Conservation (phyloP, 2,113 vertebrate genomes). For the Sturnira hondurensis region DNA sequence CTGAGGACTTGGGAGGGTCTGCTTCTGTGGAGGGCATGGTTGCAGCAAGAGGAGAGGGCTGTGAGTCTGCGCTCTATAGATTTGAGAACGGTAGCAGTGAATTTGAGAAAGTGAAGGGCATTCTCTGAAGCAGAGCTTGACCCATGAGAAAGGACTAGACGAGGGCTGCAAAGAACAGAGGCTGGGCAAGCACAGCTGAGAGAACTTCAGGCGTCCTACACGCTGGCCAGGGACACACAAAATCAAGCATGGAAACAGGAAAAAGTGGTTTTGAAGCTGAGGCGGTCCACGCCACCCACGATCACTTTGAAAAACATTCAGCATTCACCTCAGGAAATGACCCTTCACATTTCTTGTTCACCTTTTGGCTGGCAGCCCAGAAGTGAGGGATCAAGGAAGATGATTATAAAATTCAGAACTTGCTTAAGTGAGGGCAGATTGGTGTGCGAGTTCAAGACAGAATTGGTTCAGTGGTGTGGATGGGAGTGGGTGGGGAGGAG, state of each 20-base stretch:
- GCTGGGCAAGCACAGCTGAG: neutral
- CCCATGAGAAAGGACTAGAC: neutral
- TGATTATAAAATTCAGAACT: conserved; percentile 22
- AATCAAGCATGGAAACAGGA: conserved; percentile 29
- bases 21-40: neutral
- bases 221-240: neutral
- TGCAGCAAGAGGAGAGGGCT: neutral
- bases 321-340: conserved; percentile 40
- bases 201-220: neutral
- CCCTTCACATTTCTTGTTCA: conserved; percentile 24
- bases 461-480: neutral
- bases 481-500: neutral
- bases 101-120: neutral
- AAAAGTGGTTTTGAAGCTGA: neutral
- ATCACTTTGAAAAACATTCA: neutral
- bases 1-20: neutral
- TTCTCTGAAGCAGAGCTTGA: neutral
- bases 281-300: neutral
- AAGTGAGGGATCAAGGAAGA: neutral
- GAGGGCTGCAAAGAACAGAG: neutral
- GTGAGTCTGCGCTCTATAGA: neutral
- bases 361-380: conserved; percentile 31
- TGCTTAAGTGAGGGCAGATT: neutral
- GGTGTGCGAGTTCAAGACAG: neutral
- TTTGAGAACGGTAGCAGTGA: neutral